A percentile compares a stretch with the other conserved stretches of the same genome.
Evolutionary conservation across 2,797 vertebrate species (phyloP).

Genomic region (Poeciliopsis turneri): DNA sequence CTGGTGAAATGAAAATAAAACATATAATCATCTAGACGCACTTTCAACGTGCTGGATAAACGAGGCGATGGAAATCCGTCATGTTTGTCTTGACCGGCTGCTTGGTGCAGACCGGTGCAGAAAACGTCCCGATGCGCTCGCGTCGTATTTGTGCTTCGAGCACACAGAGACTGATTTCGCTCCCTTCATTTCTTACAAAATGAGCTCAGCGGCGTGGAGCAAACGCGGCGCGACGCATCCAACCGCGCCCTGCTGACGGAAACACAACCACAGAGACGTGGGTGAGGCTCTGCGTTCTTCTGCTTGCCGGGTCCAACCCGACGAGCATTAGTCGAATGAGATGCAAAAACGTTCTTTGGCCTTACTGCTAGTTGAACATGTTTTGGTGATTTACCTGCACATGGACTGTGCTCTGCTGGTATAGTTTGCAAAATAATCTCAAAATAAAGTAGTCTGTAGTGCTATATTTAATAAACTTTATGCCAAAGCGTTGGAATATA

Average conservation of each 20-base stretch:
- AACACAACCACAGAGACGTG: background rate
- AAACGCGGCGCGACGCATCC: background rate
- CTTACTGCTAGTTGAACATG: conserved; percentile 18
- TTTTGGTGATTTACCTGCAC: conserved; percentile 40
- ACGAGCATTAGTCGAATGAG: background rate
- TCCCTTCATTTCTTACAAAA: background rate
- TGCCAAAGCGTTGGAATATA: conserved; percentile 1
- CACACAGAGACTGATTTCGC: background rate
- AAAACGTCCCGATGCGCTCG: background rate
- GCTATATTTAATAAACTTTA: background rate
- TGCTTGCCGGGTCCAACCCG: background rate
- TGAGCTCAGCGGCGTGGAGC: conserved; percentile 1
- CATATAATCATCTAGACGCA: background rate
- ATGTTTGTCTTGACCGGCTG: background rate
- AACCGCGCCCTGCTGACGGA: conserved; percentile 4
- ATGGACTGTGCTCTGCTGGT: conserved; percentile 3
- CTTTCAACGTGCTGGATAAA: conserved; percentile 14
- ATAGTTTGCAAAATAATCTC: conserved; percentile 1
- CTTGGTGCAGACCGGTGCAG: background rate
- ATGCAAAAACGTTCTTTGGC: conserved; percentile 16
- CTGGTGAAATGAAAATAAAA: conserved; percentile 18
- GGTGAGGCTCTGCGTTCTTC: background rate
- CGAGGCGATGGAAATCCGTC: conserved; percentile 20
- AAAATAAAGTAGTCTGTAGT: background rate
- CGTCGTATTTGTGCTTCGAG: background rate